These are phyloP conservation scores for Spodoptera littoralis DNA, from an alignment of 2,888 invertebrate species.

Conservation along the genomic window DNA sequence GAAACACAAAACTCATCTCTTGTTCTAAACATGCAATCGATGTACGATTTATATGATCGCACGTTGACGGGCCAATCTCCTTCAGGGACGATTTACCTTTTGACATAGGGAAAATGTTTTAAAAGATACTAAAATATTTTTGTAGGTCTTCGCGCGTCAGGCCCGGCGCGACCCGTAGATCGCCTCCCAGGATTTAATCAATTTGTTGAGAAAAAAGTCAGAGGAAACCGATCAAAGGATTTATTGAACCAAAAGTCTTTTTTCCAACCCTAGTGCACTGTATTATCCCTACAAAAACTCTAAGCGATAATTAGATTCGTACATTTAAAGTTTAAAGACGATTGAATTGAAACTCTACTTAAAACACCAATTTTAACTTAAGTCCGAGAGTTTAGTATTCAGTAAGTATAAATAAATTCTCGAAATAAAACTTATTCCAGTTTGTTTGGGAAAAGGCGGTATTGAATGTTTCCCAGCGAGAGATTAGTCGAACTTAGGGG, in stretches of 20 bases:
- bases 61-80: constrained; percentile 14
- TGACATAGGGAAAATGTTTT: constrained; percentile 30
- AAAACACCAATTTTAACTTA: constrained; percentile 29
- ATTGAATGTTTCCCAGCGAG: constrained; percentile 4
- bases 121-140: constrained; percentile 53
- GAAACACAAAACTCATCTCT: too few species aligned
- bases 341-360: constrained; percentile 25
- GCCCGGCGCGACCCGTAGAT: constrained; percentile 34
- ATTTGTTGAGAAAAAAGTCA: constrained; percentile 58
- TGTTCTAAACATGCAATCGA: constrained; percentile 5
- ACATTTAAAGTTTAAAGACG: constrained; percentile 30
- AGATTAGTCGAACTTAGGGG: background rate
- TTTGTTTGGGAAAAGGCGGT: background rate
- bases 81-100: constrained; percentile 8
- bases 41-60: constrained; percentile 17
- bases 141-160: constrained; percentile 31
- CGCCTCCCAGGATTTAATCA: constrained; percentile 57
- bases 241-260: constrained; percentile 48
- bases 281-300: constrained; percentile 12
- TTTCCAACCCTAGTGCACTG: constrained; percentile 17
- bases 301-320: constrained; percentile 30
- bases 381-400: constrained; percentile 28
- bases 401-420: constrained; percentile 23
- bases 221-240: constrained; percentile 57
- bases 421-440: constrained; percentile 15